Conservation (phyloP, 2,113 vertebrate genomes). For the Pionites leucogaster region DNA sequence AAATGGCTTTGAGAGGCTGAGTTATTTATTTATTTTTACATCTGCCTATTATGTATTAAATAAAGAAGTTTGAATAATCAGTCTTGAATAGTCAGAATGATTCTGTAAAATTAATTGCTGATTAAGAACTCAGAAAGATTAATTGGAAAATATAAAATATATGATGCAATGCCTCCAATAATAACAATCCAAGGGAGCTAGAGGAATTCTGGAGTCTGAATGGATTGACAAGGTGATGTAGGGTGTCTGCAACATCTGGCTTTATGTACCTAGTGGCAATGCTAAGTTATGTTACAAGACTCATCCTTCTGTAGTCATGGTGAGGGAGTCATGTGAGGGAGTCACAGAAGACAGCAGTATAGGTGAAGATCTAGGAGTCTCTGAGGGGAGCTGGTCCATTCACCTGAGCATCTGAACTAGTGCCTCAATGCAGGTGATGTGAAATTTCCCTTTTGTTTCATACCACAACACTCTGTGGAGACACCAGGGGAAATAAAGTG, state of each 20-base stretch:
- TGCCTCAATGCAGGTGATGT: neutral
- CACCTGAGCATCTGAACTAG: neutral
- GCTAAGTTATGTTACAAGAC: neutral
- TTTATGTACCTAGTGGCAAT: neutral
- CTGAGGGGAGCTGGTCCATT: neutral
- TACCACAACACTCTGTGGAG: neutral
- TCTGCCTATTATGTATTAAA: neutral
- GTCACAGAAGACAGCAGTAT: neutral
- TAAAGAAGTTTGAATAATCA: neutral
- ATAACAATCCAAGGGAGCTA: neutral
- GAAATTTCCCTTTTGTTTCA: neutral
- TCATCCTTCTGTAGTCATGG: neutral
- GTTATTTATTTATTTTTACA: neutral
- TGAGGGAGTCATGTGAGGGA: neutral
- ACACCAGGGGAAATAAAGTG: neutral
- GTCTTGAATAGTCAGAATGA: neutral
- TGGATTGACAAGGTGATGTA: neutral
- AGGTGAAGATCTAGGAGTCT: neutral
- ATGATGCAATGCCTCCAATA: neutral
- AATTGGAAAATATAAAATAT: neutral
- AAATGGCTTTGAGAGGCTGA: neutral
- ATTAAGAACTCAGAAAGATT: neutral
- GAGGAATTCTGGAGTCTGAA: neutral
- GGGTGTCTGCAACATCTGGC: neutral
- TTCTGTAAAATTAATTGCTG: conserved; percentile 7